Evolutionary conservation across 2,113 vertebrate species (phyloP), one percentile per base, ranked within the genome.

Genomic region (Caranx melampygus): DNA sequence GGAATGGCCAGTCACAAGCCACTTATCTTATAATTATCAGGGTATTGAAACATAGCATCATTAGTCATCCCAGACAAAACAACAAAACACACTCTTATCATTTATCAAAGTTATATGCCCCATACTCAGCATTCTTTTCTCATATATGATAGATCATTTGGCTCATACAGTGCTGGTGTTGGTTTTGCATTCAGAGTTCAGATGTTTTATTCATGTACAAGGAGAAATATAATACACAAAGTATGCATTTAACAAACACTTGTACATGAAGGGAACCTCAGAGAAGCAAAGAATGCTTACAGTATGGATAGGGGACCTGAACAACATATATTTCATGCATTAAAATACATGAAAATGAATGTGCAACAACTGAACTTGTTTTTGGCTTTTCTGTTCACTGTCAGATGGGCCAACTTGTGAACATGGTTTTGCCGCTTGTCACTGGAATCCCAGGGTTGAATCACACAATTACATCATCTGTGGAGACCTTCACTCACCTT

Each of bases 391-490:
- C 26, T 26, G 26, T 77, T 75, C 60, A 12, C 70, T 31, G 4
- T 66, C 61, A 95, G 94, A 61, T 93, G 31, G 20, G 60, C 10
- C 70, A 75, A 47, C 37, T 91, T 33, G 26, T 91, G 31, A 69
- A 37, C 49, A 64, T 20, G 10, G 5, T 94, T 42, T 71, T 84
- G 66, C 71, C 86, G 8, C 72, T 90, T n/a, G 0, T 91, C 58
- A 69, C 10, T 42, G 84, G 55, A 71, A 71, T 58, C 18, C 59
- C 84, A 40, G 16, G 4, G 10, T 51, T 44, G 63, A 51, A 47
- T 21, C 21, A 11, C 37, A 18, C 60, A 11, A 34, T 52, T 11
- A 33, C 58, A 47, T 73, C 86, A 40, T 70, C 82, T 18, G 31
- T 84, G 33, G 70, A 77, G 12, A 26, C 5, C 20, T 57, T 94